Conservation (phyloP, 2,113 vertebrate species). For the Cyanistes caeruleus region DNA sequence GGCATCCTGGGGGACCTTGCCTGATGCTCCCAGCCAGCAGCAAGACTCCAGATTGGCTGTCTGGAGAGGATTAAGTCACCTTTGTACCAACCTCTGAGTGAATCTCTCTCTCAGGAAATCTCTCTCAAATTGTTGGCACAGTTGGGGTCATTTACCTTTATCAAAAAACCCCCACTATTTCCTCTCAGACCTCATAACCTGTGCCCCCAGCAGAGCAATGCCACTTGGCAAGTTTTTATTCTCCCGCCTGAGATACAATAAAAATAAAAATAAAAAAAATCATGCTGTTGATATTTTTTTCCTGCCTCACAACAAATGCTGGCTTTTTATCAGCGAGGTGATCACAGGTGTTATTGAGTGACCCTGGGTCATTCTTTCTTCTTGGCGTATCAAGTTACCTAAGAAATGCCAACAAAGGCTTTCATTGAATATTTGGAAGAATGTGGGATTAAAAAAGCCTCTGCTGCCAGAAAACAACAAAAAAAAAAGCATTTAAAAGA, state of each 20-base stretch:
- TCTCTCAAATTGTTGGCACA: neutral
- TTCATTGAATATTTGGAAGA: neutral
- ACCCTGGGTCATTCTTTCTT: neutral
- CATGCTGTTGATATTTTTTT: neutral
- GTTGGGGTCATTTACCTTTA: neutral
- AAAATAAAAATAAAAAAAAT: neutral
- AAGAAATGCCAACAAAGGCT: neutral
- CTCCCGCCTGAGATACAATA: neutral
- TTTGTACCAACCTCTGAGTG: neutral
- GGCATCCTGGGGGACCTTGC: neutral
- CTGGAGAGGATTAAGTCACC: neutral
- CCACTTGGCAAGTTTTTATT: neutral
- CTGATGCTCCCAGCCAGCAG: neutral
- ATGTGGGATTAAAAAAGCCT: neutral
- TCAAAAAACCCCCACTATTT: neutral
- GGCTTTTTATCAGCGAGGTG: neutral
- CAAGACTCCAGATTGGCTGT: neutral
- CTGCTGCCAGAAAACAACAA: neutral
- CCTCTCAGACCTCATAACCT: neutral
- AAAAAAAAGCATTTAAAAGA: neutral
- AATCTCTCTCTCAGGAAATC: neutral
- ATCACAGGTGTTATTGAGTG: neutral
- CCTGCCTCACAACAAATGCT: neutral
- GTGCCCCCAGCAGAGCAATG: neutral
- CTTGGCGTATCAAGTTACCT: neutral